Conservation (phyloP, 2,888 invertebrate genomes). For the Anticlea derivata region DNA sequence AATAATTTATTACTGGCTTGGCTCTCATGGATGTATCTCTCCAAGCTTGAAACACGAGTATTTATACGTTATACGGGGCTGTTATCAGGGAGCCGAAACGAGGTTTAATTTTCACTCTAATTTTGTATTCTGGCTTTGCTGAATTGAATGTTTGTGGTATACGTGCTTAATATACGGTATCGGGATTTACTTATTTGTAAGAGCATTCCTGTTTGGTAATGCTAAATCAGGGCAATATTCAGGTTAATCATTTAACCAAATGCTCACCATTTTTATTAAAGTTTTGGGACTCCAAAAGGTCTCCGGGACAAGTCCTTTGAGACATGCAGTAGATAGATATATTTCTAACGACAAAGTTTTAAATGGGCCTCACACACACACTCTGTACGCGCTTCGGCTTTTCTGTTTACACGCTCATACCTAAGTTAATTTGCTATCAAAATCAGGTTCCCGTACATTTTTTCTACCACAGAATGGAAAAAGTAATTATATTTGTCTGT, state of each 20-base stretch:
- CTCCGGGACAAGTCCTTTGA: conserved; percentile 44
- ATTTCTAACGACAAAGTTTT: conserved; percentile 50
- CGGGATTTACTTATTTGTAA: not conserved
- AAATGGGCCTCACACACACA: conserved; percentile 29
- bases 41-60: conserved; percentile 43
- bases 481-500: too few relatives aligned
- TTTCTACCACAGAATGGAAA: too few relatives aligned
- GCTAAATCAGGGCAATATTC: not conserved
- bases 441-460: too few relatives aligned
- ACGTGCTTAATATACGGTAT: conserved; percentile 21
- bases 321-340: conserved; percentile 45
- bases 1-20: conserved; percentile 72
- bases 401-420: too few relatives aligned
- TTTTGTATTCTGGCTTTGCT: conserved; percentile 39
- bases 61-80: conserved; percentile 43
- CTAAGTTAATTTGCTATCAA: too few relatives aligned
- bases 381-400: too few relatives aligned
- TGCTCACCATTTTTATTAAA: conserved; percentile 35
- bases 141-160: conserved; percentile 36
- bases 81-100: conserved; percentile 44
- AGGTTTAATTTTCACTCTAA: conserved; percentile 40
- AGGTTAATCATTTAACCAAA: not conserved
- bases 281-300: conserved; percentile 40
- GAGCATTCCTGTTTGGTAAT: conserved; percentile 2
- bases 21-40: conserved; percentile 48